A percentile compares a stretch with the other conserved stretches of the same genome.
phyloP scores from a whole-genome alignment of 2,888 invertebrate genomes.

The Hedya salicella region DNA sequence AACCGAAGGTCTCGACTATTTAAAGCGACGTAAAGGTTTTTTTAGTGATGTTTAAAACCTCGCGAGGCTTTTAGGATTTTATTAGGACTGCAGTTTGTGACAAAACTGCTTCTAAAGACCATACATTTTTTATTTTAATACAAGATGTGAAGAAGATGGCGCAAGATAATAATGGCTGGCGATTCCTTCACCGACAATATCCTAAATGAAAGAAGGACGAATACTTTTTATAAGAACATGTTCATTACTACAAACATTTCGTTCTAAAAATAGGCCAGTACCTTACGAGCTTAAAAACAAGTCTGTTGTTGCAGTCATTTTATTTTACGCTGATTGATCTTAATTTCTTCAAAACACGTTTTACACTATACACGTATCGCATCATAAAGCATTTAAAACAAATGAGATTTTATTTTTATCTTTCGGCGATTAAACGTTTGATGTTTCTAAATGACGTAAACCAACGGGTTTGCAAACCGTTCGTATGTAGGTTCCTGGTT shows the following conservation, averaged over 20 bases:
- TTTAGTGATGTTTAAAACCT: not conserved
- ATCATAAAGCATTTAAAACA: not conserved
- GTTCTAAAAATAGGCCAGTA: not conserved
- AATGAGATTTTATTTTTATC: not conserved
- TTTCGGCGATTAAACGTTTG: not conserved
- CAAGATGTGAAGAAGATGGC: no score
- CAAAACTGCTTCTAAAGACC: not conserved
- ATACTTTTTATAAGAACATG: no score
- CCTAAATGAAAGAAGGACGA: no score
- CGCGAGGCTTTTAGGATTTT: not conserved
- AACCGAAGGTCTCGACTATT: conserved; percentile 35
- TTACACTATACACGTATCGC: not conserved
- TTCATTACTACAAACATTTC: not conserved
- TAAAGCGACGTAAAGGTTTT: conserved; percentile 26
- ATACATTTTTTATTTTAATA: no score
- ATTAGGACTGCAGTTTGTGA: not conserved
- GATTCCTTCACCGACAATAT: no score
- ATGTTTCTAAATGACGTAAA: not conserved
- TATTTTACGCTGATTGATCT: not conserved
- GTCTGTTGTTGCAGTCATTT: not conserved
- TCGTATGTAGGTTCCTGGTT: not conserved
- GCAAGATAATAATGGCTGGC: no score
- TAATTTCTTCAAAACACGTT: not conserved
- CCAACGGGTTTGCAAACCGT: not conserved
- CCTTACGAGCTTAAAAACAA: not conserved